A percentile compares a stretch with the other conserved stretches of the same genome.
Evolutionary conservation across 2,888 invertebrate species (phyloP).

Genomic region (Notodonta ziczac): DNA sequence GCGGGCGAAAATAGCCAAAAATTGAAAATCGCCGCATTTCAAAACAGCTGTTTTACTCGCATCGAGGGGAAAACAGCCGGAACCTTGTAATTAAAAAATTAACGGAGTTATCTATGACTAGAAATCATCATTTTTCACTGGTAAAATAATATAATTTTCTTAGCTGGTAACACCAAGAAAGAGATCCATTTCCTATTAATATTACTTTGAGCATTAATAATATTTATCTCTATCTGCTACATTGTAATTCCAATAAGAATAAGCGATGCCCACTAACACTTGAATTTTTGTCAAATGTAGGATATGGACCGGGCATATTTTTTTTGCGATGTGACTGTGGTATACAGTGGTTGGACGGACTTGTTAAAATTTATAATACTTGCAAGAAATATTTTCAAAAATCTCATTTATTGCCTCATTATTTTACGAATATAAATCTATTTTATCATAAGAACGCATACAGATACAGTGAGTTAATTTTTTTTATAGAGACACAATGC

Average conservation of each 20-base stretch:
- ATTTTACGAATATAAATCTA: constrained; percentile 48
- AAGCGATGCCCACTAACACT: background rate
- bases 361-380: constrained; percentile 59
- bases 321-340: constrained; percentile 81
- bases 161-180: no score
- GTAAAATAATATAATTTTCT: no score
- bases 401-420: constrained; percentile 50
- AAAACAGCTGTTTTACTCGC: no score
- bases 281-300: constrained; percentile 20
- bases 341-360: constrained; percentile 55
- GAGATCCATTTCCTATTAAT: background rate
- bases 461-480: constrained; percentile 49
- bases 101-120: no score
- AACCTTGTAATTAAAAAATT: no score
- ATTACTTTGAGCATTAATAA: background rate
- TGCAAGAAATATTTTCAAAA: constrained; percentile 62
- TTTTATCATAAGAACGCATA: constrained; percentile 44
- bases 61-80: no score
- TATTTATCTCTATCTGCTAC: background rate
- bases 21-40: no score
- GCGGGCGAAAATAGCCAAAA: no score
- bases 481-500: constrained; percentile 58
- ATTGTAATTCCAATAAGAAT: background rate
- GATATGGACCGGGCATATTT: constrained; percentile 46
- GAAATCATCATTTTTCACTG: no score